phyloP scores from a whole-genome alignment of 2,797 vertebrate species.

The Pangasius macronema region DNA sequence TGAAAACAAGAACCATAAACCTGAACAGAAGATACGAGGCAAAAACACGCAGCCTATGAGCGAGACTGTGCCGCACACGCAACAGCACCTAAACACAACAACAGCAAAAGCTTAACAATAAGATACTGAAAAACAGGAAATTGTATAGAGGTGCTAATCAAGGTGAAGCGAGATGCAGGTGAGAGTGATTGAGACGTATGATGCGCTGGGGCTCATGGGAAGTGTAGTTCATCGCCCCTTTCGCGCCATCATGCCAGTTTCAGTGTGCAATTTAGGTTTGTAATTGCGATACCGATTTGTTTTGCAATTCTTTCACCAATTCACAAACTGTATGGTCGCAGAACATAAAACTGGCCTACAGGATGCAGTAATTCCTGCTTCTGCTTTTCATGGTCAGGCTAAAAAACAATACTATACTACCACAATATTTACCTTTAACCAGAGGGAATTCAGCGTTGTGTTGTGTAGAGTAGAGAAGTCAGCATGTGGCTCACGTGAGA shows the following conservation, averaged over 20 bases:
- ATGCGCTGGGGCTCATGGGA: too few species aligned
- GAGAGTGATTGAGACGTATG: too few species aligned
- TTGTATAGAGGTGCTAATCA: too few species aligned
- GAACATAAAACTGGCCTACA: neutral
- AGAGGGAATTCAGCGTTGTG: neutral
- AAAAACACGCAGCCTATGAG: too few species aligned
- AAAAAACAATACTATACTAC: neutral
- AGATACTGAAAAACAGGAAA: too few species aligned
- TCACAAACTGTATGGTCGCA: neutral
- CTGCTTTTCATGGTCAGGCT: neutral
- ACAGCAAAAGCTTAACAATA: too few species aligned
- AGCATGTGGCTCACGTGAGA: conserved; percentile 58
- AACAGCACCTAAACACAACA: too few species aligned
- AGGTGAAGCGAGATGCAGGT: too few species aligned
- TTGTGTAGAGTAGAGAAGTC: conserved; percentile 27
- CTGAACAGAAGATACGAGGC: too few species aligned
- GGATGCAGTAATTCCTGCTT: neutral
- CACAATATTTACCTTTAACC: neutral
- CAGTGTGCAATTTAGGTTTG: neutral
- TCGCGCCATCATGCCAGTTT: neutral
- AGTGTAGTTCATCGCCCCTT: too few species aligned
- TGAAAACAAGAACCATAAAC: too few species aligned
- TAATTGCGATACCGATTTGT: neutral
- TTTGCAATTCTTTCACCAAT: neutral
- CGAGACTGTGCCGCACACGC: too few species aligned